Evolutionary conservation across 2,797 vertebrate species (phyloP), one percentile per base, ranked within the genome.

Genomic region (Chelmon rostratus): DNA sequence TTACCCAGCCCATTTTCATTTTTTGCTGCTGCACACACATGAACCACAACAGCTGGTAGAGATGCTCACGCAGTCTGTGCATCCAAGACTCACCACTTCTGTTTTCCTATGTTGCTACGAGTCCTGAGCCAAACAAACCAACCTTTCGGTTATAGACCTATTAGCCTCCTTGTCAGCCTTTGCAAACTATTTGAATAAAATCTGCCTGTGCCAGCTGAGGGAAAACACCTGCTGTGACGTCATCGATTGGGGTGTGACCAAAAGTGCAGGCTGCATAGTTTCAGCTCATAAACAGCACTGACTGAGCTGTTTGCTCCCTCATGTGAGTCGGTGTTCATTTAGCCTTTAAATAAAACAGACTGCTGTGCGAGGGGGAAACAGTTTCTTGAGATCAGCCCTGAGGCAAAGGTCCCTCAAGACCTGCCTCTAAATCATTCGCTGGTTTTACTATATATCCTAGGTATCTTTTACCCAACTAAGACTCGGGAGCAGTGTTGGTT

Each of bases 61-160:
- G 37, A 38, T 37, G 11, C 37, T 38, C 37, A 38, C 2, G 11
- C 37, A 9, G 9, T 38, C 25, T 46, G 37, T 53, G 37, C 37
- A 38, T 37, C 40, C 40, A 15, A 31, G 28, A 4, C 28, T 31
- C 28, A 31, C 28, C 28, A 28, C 23, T 71, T 18, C 61, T 58
- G 81, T 79, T 59, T 70, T 37, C 59, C 10, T 47, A 3, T 33
- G 72, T 84, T 73, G 68, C 68, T 65, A 54, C 72, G 68, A 72
- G 57, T 56, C 42, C 56, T 10, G 35, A 66, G 49, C 18, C 58
- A 76, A 72, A 64, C 63, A 79, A 71, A 63, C 21, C 54, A 25
- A 25, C 58, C 59, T 52, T n/a, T 52, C 37, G 31, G 9, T 23
- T 19, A 18, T 5, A 35, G 3, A 23, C 46, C 25, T 42, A 18